Percentiles rank a stretch among this genome's conserved stretches.
These are phyloP conservation scores for Dascillus cervinus DNA, from an alignment of 2,888 invertebrate species.

Conservation along the genomic window DNA sequence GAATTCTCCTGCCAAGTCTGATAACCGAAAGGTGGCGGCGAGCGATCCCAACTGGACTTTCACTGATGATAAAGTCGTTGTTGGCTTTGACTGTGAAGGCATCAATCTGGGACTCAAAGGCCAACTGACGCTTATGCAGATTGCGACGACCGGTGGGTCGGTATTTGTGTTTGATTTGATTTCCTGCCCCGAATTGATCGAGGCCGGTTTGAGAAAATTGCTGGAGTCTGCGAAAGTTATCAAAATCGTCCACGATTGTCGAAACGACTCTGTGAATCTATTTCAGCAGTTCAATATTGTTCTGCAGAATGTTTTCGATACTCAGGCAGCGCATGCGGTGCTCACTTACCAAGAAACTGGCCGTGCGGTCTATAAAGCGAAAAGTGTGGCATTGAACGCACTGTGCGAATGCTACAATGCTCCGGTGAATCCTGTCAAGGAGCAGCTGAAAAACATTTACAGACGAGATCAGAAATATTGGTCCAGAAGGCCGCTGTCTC, in stretches of 20 bases:
- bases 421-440: conserved; percentile 84
- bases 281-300: conserved; percentile 79
- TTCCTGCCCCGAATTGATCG: conserved; percentile 73
- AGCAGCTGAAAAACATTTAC: conserved; percentile 80
- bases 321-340: conserved; percentile 79
- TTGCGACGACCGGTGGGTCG: conserved; percentile 74
- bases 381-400: conserved; percentile 85
- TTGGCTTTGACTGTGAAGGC: conserved; percentile 89
- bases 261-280: conserved; percentile 84
- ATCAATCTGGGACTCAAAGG: conserved; percentile 87
- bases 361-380: conserved; percentile 89
- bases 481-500: conserved; percentile 79
- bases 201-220: conserved; percentile 70
- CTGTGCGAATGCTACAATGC: conserved; percentile 85
- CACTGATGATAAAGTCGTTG: conserved; percentile 47
- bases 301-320: conserved; percentile 81
- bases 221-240: conserved; percentile 74
- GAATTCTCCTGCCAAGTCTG: conserved; percentile 5
- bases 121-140: conserved; percentile 77
- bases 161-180: conserved; percentile 84
- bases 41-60: conserved; percentile 30
- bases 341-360: conserved; percentile 83
- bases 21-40: conserved; percentile 1
- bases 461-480: conserved; percentile 76
- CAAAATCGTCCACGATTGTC: conserved; percentile 88